Evolutionary conservation across 1,140 invertebrate genomes (phyloP).

Genomic region (Drepana arcuata): DNA sequence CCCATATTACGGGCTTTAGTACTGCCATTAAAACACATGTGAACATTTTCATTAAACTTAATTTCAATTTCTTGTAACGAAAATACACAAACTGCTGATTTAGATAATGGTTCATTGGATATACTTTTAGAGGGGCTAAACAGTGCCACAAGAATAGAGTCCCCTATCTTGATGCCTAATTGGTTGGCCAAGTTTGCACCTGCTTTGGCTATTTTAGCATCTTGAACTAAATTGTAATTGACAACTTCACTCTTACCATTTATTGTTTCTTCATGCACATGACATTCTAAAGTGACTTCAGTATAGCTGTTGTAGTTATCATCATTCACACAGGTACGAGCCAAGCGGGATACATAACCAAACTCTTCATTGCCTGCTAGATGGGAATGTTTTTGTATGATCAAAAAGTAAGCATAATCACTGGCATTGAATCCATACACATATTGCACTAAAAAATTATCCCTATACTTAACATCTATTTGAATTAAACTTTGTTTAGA

Average conservation of each 20-base stretch:
- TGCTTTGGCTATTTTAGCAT: constrained; percentile 88
- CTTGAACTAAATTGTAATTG: constrained; percentile 92
- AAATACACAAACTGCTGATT: constrained; percentile 90
- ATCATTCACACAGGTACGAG: constrained; percentile 94
- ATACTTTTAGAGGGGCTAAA: constrained; percentile 90
- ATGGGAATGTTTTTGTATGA: constrained; percentile 94
- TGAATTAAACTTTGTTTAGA: constrained; percentile 89
- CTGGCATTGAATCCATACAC: constrained; percentile 96
- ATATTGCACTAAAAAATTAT: constrained; percentile 95
- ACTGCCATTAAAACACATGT: constrained; percentile 96
- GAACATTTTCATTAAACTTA: constrained; percentile 96
- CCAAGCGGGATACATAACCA: constrained; percentile 91
- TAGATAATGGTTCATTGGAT: constrained; percentile 80
- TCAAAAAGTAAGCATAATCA: constrained; percentile 95
- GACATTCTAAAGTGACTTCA: constrained; percentile 93
- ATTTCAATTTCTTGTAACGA: constrained; percentile 90
- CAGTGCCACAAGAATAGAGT: constrained; percentile 84
- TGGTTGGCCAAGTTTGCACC: constrained; percentile 85
- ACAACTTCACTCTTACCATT: constrained; percentile 67
- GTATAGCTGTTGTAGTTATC: constrained; percentile 96
- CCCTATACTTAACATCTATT: constrained; percentile 94
- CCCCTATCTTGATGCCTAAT: constrained; percentile 83
- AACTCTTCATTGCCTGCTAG: constrained; percentile 89
- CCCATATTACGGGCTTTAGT: constrained; percentile 92
- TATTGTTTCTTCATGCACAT: constrained; percentile 63